These are phyloP conservation scores for Amphipoea oculea DNA, from an alignment of 2,888 invertebrate species.

Conservation along the genomic window DNA sequence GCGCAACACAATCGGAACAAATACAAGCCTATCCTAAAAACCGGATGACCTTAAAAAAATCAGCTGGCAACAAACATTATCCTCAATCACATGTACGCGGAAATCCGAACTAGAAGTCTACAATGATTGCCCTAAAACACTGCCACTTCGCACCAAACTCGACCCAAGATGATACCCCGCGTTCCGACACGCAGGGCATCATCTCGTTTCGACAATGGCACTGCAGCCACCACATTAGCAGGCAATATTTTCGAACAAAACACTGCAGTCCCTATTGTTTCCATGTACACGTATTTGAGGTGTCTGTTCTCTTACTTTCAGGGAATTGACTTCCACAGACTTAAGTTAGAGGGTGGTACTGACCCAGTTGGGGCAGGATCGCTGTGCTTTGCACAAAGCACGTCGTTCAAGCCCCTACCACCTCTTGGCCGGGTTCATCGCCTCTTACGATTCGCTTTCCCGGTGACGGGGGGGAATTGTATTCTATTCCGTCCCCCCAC, in stretches of 20 bases:
- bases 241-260: background rate
- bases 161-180: background rate
- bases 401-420: slow-evolving; percentile 54
- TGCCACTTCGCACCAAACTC: background rate
- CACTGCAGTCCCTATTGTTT: background rate
- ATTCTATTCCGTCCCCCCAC: slow-evolving; percentile 65
- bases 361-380: slow-evolving; percentile 44
- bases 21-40: slow-evolving; percentile 29
- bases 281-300: slow-evolving; percentile 3
- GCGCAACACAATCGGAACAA: slow-evolving; percentile 35
- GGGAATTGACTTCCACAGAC: slow-evolving; percentile 33
- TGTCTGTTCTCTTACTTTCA: slow-evolving; percentile 47
- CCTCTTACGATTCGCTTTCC: slow-evolving; percentile 67
- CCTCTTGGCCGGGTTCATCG: slow-evolving; percentile 61
- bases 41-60: slow-evolving; percentile 34
- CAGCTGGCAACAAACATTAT: slow-evolving; percentile 37
- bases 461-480: slow-evolving; percentile 61
- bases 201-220: background rate
- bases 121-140: background rate
- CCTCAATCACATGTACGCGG: background rate
- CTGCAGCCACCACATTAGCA: background rate
- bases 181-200: accelerated
- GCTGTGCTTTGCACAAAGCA: slow-evolving; percentile 35
- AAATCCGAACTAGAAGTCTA: background rate
- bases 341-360: slow-evolving; percentile 58